Percentiles rank a stretch among this genome's conserved stretches.
These are phyloP conservation scores for Threskiornis aethiopicus DNA, from an alignment of 2,797 vertebrate species.

Conservation along the genomic window DNA sequence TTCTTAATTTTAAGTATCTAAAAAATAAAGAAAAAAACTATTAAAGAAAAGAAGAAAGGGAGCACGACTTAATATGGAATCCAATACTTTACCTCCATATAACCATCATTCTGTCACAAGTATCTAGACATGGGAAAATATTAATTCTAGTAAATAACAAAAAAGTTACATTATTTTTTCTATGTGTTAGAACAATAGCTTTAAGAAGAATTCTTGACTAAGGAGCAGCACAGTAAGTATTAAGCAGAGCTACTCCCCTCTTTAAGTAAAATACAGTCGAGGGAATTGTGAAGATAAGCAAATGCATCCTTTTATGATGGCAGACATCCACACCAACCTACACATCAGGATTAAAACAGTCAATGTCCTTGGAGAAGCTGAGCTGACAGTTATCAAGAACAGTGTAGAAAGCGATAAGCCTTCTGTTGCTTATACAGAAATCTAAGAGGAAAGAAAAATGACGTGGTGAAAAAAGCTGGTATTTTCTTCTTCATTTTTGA, in stretches of 20 bases:
- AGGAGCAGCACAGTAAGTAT: neutral
- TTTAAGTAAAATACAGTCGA: neutral
- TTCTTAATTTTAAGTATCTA: neutral
- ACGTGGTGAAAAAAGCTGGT: neutral
- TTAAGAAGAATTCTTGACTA: neutral
- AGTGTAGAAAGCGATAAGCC: neutral
- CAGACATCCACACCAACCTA: neutral
- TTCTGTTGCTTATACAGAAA: neutral
- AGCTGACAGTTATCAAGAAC: neutral
- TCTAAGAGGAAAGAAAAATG: neutral
- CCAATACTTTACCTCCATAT: neutral
- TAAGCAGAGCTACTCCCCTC: neutral
- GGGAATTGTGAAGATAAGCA: neutral
- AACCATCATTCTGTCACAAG: neutral
- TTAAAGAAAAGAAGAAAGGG: neutral
- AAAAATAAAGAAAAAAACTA: neutral
- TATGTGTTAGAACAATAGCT: neutral
- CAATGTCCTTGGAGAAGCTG: neutral
- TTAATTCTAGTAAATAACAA: neutral
- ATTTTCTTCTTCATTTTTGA: neutral
- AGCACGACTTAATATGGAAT: neutral
- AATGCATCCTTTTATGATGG: neutral
- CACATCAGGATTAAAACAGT: neutral
- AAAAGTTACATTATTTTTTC: neutral
- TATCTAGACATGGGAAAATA: neutral